phyloP scores from a whole-genome alignment of 2,113 vertebrate genomes.

The Eubucco bourcierii region DNA sequence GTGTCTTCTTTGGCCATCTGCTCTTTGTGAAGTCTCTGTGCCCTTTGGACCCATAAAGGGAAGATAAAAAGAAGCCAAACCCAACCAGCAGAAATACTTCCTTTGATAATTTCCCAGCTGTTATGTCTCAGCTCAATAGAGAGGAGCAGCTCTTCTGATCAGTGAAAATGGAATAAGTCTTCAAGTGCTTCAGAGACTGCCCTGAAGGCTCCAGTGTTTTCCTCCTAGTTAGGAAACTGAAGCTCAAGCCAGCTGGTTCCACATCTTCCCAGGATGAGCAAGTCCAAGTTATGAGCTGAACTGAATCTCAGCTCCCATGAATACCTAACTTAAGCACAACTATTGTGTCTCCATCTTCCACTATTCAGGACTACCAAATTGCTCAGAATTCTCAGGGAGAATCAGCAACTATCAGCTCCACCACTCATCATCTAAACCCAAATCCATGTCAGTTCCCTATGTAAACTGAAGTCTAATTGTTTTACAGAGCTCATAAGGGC shows the following conservation, averaged over 20 bases:
- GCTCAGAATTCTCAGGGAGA: not conserved
- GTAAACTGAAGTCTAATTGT: not conserved
- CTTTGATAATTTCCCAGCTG: not conserved
- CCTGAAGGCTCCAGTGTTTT: not conserved
- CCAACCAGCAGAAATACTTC: not conserved
- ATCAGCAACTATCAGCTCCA: not conserved
- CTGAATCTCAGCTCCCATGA: not conserved
- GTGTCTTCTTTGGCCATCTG: not conserved
- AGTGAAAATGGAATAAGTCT: not conserved
- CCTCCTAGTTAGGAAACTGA: not conserved
- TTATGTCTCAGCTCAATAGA: not conserved
- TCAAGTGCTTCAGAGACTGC: not conserved
- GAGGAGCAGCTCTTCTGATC: not conserved
- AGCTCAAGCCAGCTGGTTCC: not conserved
- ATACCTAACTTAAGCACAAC: not conserved
- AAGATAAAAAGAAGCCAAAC: not conserved
- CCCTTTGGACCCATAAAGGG: not conserved
- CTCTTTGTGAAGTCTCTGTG: not conserved
- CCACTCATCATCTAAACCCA: not conserved
- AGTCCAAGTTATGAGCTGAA: not conserved
- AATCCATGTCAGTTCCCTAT: not conserved
- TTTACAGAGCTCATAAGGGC: not conserved
- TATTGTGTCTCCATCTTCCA: not conserved
- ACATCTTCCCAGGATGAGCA: not conserved
- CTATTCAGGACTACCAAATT: not conserved